A percentile compares a stretch with the other conserved stretches of the same genome.
Conservation (phyloP, 2,797 vertebrate species). For the Danio aesculapii region DNA sequence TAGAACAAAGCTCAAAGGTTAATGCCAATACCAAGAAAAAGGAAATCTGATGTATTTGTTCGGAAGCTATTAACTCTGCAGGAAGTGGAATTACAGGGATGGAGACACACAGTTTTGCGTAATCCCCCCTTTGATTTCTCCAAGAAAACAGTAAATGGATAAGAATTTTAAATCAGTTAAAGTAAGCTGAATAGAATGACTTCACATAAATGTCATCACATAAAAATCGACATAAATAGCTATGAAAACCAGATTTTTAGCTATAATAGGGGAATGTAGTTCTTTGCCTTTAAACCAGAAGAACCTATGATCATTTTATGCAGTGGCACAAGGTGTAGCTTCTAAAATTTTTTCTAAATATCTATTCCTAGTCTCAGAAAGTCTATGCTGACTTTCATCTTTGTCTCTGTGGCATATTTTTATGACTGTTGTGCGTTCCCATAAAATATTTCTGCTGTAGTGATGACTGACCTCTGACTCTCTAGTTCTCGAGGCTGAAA, state of each 20-base stretch:
- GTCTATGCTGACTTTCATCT: neutral
- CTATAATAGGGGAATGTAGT: no score
- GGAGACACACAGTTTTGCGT: neutral
- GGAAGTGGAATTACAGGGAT: neutral
- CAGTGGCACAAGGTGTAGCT: no score
- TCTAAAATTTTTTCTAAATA: no score
- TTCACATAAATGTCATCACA: neutral
- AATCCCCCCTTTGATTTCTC: neutral
- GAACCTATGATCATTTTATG: no score
- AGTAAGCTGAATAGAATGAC: neutral
- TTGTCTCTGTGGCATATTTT: neutral
- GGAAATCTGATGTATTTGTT: slow-evolving; percentile 4
- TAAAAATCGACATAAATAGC: no score
- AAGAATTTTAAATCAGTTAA: slow-evolving; percentile 5
- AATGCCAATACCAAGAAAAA: neutral
- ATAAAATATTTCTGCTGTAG: slow-evolving; percentile 6
- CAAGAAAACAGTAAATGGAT: neutral
- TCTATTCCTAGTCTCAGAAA: no score
- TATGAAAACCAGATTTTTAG: no score
- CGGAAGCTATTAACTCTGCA: slow-evolving; percentile 3
- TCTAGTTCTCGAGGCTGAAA: neutral
- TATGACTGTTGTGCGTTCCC: neutral
- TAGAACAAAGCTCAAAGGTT: neutral
- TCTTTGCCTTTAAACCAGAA: no score
- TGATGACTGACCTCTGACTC: neutral